phyloP scores from a whole-genome alignment of 2,888 invertebrate genomes.

The Pyrrhosoma nymphula region DNA sequence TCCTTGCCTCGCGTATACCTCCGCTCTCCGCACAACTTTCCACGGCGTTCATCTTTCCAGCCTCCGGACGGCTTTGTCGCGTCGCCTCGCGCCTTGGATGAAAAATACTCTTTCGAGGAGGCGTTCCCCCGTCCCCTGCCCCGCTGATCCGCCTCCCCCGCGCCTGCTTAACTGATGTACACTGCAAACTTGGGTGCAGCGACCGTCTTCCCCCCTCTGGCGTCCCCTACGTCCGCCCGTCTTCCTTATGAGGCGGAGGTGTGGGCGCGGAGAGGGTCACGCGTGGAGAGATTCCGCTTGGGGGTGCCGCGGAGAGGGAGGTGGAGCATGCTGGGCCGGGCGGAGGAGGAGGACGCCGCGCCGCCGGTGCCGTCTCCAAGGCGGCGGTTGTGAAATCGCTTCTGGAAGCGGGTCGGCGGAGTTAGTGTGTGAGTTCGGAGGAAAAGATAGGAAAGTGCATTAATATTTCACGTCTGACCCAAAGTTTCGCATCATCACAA shows the following conservation, averaged over 20 bases:
- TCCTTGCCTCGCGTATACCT: too few relatives aligned
- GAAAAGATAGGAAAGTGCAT: slow-evolving; percentile 41
- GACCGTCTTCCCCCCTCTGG: too few relatives aligned
- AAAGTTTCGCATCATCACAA: slow-evolving; percentile 61
- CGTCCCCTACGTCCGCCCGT: too few relatives aligned
- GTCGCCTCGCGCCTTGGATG: neutral
- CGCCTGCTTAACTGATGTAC: too few relatives aligned
- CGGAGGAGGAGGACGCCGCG: neutral
- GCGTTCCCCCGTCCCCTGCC: neutral
- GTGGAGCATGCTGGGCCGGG: neutral
- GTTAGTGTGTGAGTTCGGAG: neutral
- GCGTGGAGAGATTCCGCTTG: too few relatives aligned
- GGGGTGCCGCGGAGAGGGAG: neutral
- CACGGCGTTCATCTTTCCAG: too few relatives aligned
- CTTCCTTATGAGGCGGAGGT: too few relatives aligned
- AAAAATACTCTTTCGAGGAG: neutral
- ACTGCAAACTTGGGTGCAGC: too few relatives aligned
- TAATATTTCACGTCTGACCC: slow-evolving; percentile 61
- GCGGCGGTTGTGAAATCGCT: neutral
- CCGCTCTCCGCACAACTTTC: too few relatives aligned
- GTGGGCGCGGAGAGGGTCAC: too few relatives aligned
- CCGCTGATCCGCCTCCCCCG: too few relatives aligned
- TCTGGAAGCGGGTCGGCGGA: neutral
- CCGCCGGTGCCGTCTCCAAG: neutral
- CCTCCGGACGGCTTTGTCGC: neutral